Evolutionary conservation across 2,797 vertebrate species (phyloP), one percentile per base, ranked within the genome.

Genomic region (Scomberomorus guttatus): DNA sequence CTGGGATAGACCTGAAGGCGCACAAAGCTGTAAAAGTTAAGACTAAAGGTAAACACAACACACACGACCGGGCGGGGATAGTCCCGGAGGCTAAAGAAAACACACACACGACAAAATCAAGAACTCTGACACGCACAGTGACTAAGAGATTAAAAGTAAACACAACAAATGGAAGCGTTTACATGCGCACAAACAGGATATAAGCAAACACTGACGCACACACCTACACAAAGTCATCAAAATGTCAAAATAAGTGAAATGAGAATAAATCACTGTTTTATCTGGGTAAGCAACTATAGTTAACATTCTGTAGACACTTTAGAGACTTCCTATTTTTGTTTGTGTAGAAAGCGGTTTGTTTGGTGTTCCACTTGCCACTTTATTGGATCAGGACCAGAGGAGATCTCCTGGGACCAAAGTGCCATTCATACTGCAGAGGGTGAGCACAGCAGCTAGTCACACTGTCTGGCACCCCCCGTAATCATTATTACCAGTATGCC

Each of bases 311-410:
- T 39, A 39, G 12, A 39, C 3, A 7, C 17, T 20, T 18, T 48
- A 15, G 13, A 18, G 17, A 6, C 46, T 48, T 18, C 44, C 4
- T 18, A 6, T 18, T 46, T 46, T 6, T 87, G 22, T 62, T 42
- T 80, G 22, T 93, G 66, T 91, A 99, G 98, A 99, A 78, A 96
- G 90, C 29, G 98, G 97, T 68, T 90, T 99, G 64, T 99, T 99
- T 75, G 96, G 96, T 72, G 95, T 99, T 86, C 96, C 98, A 22
- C 90, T 99, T 22, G 63, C 93, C 17, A 89, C 94, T 68, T 92
- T 99, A 83, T 82, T 99, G 94, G 98, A 99, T 34, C 97, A 98
- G 88, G 98, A 99, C 95, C 97, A 98, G 90, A 97, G 90, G 73
- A 95, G 93, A 76, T 56, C 85, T 25, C 91, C 96, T 56, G 97